phyloP scores from a whole-genome alignment of 2,888 invertebrate species.

The Eilema caniola region DNA sequence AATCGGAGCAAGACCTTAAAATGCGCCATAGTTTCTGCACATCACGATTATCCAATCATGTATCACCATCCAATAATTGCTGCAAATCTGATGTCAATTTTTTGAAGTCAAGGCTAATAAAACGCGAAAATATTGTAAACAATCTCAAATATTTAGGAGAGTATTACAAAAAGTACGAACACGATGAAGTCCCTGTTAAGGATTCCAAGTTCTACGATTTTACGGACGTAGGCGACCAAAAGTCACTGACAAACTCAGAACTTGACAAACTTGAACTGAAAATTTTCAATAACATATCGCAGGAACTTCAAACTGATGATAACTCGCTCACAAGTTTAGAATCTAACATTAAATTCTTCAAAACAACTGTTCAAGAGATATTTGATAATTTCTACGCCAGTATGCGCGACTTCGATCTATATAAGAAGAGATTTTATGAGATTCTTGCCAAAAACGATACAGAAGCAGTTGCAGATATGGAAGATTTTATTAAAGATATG shows the following conservation, averaged over 20 bases:
- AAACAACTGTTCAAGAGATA: conserved; percentile 73
- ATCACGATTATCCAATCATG: conserved; percentile 33
- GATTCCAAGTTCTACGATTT: conserved; percentile 54
- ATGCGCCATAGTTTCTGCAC: conserved; percentile 54
- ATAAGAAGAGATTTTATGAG: conserved; percentile 73
- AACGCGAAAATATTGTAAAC: conserved; percentile 20
- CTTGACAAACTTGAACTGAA: conserved; percentile 70
- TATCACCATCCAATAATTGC: conserved; percentile 24
- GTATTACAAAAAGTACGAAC: conserved; percentile 73
- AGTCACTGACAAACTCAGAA: conserved; percentile 67
- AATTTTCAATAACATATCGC: conserved; percentile 66
- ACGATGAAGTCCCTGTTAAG: conserved; percentile 72
- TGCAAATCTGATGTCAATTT: conserved; percentile 59
- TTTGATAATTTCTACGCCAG: conserved; percentile 73
- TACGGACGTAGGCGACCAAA: conserved; percentile 36
- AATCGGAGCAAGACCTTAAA: conserved; percentile 38
- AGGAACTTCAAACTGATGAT: conserved; percentile 66
- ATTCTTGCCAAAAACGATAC: conserved; percentile 69
- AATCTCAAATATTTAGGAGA: conserved; percentile 47
- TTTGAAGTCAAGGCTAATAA: conserved; percentile 1
- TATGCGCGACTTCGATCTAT: conserved; percentile 73
- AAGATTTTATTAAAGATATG: conserved; percentile 76
- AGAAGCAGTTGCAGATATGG: conserved; percentile 71
- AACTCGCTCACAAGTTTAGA: conserved; percentile 64
- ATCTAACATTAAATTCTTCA: conserved; percentile 75